A percentile compares a stretch with the other conserved stretches of the same genome.
Evolutionary conservation across 2,888 invertebrate genomes (phyloP).

Genomic region (Heteromyza rotundicornis): DNA sequence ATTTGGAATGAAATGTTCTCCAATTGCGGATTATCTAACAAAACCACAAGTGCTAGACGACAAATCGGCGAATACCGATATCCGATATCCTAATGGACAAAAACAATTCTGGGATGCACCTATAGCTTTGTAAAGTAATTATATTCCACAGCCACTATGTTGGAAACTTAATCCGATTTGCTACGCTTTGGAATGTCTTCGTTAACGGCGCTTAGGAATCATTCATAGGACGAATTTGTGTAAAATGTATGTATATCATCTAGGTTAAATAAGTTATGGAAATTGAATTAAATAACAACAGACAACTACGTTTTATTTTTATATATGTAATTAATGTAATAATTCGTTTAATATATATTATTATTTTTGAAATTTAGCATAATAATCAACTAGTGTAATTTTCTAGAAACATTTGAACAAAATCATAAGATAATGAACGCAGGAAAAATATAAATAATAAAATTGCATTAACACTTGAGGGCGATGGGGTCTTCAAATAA

Average conservation of each 20-base stretch:
- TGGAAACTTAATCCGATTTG: too few species aligned
- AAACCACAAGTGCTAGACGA: too few species aligned
- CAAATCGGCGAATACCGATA: too few species aligned
- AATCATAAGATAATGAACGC: background rate
- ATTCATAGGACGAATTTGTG: constrained; percentile 11
- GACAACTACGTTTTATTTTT: constrained; percentile 55
- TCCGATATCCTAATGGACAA: too few species aligned
- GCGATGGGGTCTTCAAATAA: background rate
- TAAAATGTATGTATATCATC: constrained; percentile 25
- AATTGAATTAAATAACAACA: constrained; percentile 48
- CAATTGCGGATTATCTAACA: too few species aligned
- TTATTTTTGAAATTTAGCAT: constrained; percentile 17
- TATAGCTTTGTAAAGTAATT: background rate
- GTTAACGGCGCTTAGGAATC: constrained; percentile 8
- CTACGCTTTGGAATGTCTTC: too few species aligned
- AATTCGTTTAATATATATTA: constrained; percentile 29
- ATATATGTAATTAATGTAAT: constrained; percentile 38
- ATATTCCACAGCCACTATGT: constrained; percentile 7
- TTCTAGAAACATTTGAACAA: constrained; percentile 11
- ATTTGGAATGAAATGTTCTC: too few species aligned
- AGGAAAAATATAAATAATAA: constrained; percentile 1
- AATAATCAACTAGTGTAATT: constrained; percentile 20
- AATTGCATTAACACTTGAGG: constrained; percentile 6
- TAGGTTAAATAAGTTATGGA: constrained; percentile 25
- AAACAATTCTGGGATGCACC: too few species aligned